Conservation (phyloP, 2,888 invertebrate genomes). For the Cosmorhoe ocellata region DNA sequence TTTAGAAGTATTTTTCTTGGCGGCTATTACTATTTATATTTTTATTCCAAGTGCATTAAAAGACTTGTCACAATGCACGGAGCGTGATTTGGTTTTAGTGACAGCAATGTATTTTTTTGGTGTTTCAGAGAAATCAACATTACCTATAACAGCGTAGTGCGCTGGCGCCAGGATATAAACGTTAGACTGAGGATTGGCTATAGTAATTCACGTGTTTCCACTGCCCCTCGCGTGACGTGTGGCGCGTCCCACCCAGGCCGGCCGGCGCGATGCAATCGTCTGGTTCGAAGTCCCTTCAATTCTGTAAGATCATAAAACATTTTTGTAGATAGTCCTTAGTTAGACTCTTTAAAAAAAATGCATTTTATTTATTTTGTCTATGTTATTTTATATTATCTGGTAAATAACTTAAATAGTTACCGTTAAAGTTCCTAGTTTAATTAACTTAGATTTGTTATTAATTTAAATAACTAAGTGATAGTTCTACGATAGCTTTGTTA, state of each 20-base stretch:
- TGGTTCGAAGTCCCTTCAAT: conserved; percentile 15
- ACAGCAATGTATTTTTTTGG: conserved; percentile 7
- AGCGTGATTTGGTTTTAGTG: no score
- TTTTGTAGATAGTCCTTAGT: conserved; percentile 16
- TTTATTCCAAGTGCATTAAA: no score
- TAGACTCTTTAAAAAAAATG: conserved; percentile 11
- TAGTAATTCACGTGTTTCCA: no score
- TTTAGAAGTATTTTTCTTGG: no score
- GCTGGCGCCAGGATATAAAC: no score
- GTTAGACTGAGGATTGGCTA: no score
- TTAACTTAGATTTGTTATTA: conserved; percentile 1
- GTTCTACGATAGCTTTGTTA: not conserved
- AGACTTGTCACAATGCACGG: no score
- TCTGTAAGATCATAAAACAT: conserved; percentile 7
- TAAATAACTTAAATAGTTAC: conserved; percentile 24
- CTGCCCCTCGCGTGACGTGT: no score
- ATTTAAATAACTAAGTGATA: not conserved
- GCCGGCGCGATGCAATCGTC: not conserved
- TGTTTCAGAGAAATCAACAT: conserved; percentile 47
- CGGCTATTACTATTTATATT: no score
- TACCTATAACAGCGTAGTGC: no score
- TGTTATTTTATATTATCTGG: conserved; percentile 6
- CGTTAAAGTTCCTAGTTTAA: conserved; percentile 31
- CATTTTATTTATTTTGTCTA: conserved; percentile 11
- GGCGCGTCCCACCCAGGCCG: no score